Percentiles rank a stretch among this genome's conserved stretches.
phyloP scores from a whole-genome alignment of 2,888 invertebrate species.

The Dryobotodes eremita region DNA sequence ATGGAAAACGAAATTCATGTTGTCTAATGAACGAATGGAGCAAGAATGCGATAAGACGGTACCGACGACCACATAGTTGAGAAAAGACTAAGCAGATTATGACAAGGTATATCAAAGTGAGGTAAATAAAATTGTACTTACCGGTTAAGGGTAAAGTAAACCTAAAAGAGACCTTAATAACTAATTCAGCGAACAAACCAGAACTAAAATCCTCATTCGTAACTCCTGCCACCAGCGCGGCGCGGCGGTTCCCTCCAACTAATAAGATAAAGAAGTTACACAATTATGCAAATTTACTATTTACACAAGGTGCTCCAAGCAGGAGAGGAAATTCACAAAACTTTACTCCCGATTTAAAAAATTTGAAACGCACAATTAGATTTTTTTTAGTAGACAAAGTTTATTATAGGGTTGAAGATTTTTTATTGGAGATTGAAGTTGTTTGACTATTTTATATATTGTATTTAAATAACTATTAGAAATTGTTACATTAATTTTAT shows the following conservation, averaged over 20 bases:
- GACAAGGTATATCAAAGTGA: neutral
- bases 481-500: too few species aligned
- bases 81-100: neutral
- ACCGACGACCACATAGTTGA: too few species aligned
- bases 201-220: neutral
- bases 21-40: neutral
- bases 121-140: neutral
- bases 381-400: too few species aligned
- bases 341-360: slow-evolving; percentile 64
- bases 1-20: neutral
- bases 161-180: neutral
- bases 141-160: neutral
- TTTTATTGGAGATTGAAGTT: too few species aligned
- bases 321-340: slow-evolving; percentile 60
- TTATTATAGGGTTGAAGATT: too few species aligned
- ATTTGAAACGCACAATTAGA: too few species aligned
- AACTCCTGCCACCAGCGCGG: neutral
- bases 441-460: too few species aligned
- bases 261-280: too few species aligned
- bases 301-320: too few species aligned
- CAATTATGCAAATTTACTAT: too few species aligned
- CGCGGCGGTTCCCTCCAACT: too few species aligned
- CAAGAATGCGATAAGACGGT: neutral
- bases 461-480: too few species aligned
- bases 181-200: neutral